Percentiles rank a stretch among this genome's conserved stretches.
Evolutionary conservation across 2,888 invertebrate genomes (phyloP).

Genomic region (Lasiommata megera): DNA sequence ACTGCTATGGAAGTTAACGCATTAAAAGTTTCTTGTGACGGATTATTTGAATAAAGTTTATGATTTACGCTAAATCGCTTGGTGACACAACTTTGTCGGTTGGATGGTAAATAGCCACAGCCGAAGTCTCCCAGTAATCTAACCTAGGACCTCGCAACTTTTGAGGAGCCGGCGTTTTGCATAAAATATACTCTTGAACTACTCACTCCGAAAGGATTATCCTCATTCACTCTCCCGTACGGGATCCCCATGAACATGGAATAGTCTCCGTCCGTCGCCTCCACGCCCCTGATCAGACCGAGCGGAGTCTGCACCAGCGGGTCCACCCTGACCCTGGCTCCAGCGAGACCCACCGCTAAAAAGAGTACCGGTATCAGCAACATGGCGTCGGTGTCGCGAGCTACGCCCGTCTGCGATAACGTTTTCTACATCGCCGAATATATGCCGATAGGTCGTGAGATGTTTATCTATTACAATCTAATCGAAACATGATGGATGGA

Average conservation of each 20-base stretch:
- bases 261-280: slow-evolving; percentile 47
- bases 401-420: not conserved
- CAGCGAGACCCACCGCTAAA: slow-evolving; percentile 1
- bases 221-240: slow-evolving; percentile 46
- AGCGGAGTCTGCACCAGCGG: slow-evolving; percentile 50
- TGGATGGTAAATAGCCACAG: too few relatives aligned
- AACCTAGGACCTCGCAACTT: too few relatives aligned
- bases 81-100: too few relatives aligned
- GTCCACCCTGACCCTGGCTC: slow-evolving; percentile 36
- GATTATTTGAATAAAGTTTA: too few relatives aligned
- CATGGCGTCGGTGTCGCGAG: not conserved
- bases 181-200: too few relatives aligned
- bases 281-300: slow-evolving; percentile 50
- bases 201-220: slow-evolving; percentile 56
- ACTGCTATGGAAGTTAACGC: too few relatives aligned
- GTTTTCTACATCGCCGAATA: not conserved
- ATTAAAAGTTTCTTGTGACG: too few relatives aligned
- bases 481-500: not conserved
- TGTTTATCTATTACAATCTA: not conserved
- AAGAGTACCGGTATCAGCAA: slow-evolving; percentile 23
- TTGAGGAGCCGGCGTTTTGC: too few relatives aligned
- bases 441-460: not conserved
- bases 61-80: too few relatives aligned
- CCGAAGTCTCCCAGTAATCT: too few relatives aligned
- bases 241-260: slow-evolving; percentile 59